Conservation (phyloP, 2,113 vertebrate genomes). For the western clawed frog (Xenopus tropicalis) region UCB_Xtro_10.0 CM004446.2:54881001-54881500, state of each 20-base stretch:
- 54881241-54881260: constrained; percentile 24
- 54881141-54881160: background rate
- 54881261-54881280: constrained; percentile 36
- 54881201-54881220: constrained; percentile 44
- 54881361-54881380: constrained; percentile 47
- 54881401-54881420: constrained; percentile 44
- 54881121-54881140: too few relatives aligned
- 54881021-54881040: too few relatives aligned
- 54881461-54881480: constrained; percentile 59
- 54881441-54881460: constrained; percentile 55
- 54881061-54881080: too few relatives aligned
- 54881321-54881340: constrained; percentile 36
- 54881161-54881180: constrained; percentile 11
- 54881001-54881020: too few relatives aligned
- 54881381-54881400: constrained; percentile 46
- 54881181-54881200: constrained; percentile 44
- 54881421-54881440: constrained; percentile 48
- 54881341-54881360: constrained; percentile 37
- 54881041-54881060: too few relatives aligned
- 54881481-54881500: constrained; percentile 57
- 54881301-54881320: constrained; percentile 33
- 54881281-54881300: constrained; percentile 41
- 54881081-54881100: too few relatives aligned
- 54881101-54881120: too few relatives aligned
- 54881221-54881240: constrained; percentile 44